phyloP scores from a whole-genome alignment of 2,113 vertebrate genomes.

The Chroicocephalus ridibundus region DNA sequence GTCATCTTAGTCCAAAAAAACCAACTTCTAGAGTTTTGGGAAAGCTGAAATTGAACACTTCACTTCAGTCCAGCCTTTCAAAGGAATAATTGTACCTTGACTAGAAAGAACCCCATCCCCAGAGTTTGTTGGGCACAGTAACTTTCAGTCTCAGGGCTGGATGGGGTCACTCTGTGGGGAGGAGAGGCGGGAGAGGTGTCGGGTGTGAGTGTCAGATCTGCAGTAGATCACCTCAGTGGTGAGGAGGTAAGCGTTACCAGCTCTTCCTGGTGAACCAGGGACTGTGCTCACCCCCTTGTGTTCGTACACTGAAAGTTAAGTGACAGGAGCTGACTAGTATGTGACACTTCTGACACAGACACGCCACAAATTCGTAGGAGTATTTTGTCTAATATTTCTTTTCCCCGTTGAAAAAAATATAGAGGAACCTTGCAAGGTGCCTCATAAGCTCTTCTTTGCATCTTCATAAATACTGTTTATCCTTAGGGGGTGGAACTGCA shows the following conservation, averaged over 20 bases:
- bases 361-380: not conserved
- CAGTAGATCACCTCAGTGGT: not conserved
- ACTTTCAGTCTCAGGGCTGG: not conserved
- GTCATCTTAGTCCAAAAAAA: not conserved
- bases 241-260: not conserved
- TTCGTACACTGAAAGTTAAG: not conserved
- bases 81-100: not conserved
- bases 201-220: not conserved
- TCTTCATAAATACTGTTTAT: not conserved
- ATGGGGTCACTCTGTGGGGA: not conserved
- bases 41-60: not conserved
- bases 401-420: not conserved
- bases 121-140: not conserved
- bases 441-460: not conserved
- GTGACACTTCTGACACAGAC: not conserved
- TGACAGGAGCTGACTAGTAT: not conserved
- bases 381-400: not conserved
- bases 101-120: not conserved
- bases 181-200: fast-evolving
- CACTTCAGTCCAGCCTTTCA: not conserved
- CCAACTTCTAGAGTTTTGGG: not conserved
- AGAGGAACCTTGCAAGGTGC: not conserved
- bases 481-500: not conserved
- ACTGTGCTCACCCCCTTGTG: not conserved
- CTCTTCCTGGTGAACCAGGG: not conserved